phyloP scores from a whole-genome alignment of 2,113 vertebrate genomes.

The Oophaga pumilio region DNA sequence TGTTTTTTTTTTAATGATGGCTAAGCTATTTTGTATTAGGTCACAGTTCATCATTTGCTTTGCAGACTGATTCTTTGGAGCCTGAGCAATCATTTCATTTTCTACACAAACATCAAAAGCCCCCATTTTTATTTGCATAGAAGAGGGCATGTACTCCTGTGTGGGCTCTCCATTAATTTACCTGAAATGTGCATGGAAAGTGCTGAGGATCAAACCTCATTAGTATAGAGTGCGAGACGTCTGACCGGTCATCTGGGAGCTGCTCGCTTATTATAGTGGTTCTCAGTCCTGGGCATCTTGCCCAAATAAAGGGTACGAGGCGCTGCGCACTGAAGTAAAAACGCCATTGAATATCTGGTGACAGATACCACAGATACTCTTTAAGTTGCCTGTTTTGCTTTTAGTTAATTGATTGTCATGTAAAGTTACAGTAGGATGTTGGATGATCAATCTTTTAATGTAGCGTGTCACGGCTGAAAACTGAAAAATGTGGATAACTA shows the following conservation, averaged over 20 bases:
- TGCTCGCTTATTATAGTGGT: not conserved
- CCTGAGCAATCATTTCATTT: not conserved
- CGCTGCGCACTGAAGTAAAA: not conserved
- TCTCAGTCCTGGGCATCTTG: not conserved
- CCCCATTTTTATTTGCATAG: not conserved
- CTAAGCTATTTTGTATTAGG: not conserved
- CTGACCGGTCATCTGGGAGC: conserved; percentile 1
- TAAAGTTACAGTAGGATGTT: not conserved
- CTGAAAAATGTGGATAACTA: not conserved
- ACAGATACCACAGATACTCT: not conserved
- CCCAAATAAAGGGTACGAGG: not conserved
- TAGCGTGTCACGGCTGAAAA: not conserved
- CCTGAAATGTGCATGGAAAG: not conserved
- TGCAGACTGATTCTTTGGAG: not conserved
- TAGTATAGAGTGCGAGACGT: not conserved
- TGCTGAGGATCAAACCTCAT: not conserved
- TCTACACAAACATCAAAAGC: not conserved
- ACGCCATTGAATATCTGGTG: not conserved
- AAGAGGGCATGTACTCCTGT: not conserved
- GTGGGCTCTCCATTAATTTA: not conserved
- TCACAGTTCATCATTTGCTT: not conserved
- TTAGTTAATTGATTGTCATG: not conserved
- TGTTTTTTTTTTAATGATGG: not conserved
- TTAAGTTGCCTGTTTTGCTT: not conserved
- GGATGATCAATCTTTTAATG: not conserved